Base-by-base conservation (phyloP, 2,888 invertebrate genomes). In the Oligia latruncula region DNA sequence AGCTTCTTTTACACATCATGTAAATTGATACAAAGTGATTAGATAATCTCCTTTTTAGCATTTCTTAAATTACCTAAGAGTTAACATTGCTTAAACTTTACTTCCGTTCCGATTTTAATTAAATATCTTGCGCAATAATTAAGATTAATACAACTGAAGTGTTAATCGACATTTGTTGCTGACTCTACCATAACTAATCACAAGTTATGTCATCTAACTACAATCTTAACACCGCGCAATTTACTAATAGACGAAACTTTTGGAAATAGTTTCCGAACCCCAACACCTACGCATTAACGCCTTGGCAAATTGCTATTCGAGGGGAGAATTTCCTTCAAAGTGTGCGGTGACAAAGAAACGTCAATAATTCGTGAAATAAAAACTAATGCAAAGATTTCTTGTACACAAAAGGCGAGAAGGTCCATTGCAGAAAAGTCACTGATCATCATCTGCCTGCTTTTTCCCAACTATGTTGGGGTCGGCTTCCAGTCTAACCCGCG, bases 281-380 rank as follows among this genome's bases (percentile, higher is more conserved):
- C 40, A 2, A 20, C 29, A 62, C n/a, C 11, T 70, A n/a, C 11
- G 55, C 68, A 83, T 81, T 81, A 83, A 58, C 80, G 64, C 80
- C 58, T 62, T 49, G 1, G 15, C 4, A 70, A 80, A 80, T 76
- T 77, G n/a, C 29, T 43, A n/a, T 75, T 55, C 2, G 0, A 29
- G n/a, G 40, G 2, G 23, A 40, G 13, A 74, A 74, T 60, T 40
- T 17, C 9, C 20, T 58, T 49, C 11, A 17, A 35, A 35, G 35
- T 23, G 40, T 40, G 29, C 29, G 65, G 46, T 65, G 52, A 20
- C 29, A 75, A 6, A 65, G 23, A 64, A 64, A 40, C 15, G 35
- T 46, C 20, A 8, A 35, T 49, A 17, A 49, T 35, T n/a, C 6
- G 5, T 15, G 17, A 2, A 70, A 4, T 4, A 70, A 74, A 71